phyloP scores from a whole-genome alignment of 1,140 invertebrate genomes.

The Temnothorax curvispinosus region DNA sequence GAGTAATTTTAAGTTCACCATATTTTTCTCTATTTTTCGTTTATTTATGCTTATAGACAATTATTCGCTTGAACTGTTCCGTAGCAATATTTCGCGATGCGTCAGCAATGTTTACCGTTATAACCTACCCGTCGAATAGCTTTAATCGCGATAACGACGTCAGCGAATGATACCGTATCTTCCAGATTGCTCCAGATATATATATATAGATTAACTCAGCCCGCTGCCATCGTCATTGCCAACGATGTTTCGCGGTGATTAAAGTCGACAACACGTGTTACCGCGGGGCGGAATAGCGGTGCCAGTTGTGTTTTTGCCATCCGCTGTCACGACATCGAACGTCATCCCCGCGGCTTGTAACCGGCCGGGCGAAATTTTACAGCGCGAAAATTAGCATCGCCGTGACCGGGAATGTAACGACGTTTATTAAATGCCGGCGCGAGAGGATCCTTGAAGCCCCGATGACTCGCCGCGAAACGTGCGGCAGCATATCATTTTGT shows the following conservation, averaged over 20 bases:
- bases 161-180: background rate
- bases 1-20: background rate
- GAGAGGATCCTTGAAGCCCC: background rate
- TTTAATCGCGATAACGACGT: background rate
- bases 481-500: slow-evolving; percentile 43
- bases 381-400: background rate
- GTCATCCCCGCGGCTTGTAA: background rate
- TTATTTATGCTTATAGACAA: background rate
- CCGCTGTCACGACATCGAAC: background rate
- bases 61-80: background rate
- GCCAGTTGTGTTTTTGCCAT: background rate
- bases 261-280: background rate
- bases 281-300: background rate
- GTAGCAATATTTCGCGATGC: background rate
- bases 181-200: background rate
- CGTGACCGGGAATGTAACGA: background rate
- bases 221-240: background rate
- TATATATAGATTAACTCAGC: slow-evolving; percentile 9
- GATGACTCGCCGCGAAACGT: slow-evolving; percentile 20
- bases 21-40: background rate
- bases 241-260: slow-evolving; percentile 1
- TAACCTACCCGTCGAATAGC: background rate
- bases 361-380: background rate
- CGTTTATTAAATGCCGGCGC: slow-evolving; percentile 42
- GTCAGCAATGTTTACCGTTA: background rate